phyloP scores from a whole-genome alignment of 2,888 invertebrate species.

The Platerodrilus igneus region DNA sequence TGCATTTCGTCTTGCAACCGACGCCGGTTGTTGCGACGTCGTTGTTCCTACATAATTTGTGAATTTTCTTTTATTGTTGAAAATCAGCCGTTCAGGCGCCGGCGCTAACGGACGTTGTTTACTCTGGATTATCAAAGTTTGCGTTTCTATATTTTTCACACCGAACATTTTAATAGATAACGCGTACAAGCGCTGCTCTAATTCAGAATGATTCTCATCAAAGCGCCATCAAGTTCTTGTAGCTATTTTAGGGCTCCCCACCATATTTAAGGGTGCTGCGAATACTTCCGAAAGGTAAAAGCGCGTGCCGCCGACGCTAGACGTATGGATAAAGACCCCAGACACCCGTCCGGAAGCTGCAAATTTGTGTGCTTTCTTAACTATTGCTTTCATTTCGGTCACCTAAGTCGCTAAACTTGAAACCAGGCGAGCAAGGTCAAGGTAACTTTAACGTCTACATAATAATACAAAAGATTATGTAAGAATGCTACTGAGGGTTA shows the following conservation, averaged over 20 bases:
- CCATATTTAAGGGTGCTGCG: slow-evolving; percentile 36
- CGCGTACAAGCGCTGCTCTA: too few species aligned
- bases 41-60: slow-evolving; percentile 52
- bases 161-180: too few species aligned
- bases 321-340: slow-evolving; percentile 42
- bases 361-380: slow-evolving; percentile 12
- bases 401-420: too few species aligned
- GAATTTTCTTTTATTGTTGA: slow-evolving; percentile 44
- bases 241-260: slow-evolving; percentile 37
- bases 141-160: too few species aligned
- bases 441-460: too few species aligned
- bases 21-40: slow-evolving; percentile 68
- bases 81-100: slow-evolving; percentile 55
- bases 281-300: slow-evolving; percentile 43
- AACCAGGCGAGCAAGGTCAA: slow-evolving; percentile 23
- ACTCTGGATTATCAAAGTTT: slow-evolving; percentile 52
- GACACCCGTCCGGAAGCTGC: slow-evolving; percentile 25
- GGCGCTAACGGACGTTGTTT: slow-evolving; percentile 60
- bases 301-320: slow-evolving; percentile 48
- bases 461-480: too few species aligned
- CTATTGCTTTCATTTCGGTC: slow-evolving; percentile 21
- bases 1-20: slow-evolving; percentile 87
- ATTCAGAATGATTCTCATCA: slow-evolving; percentile 53
- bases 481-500: too few species aligned
- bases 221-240: slow-evolving; percentile 44